Conservation (phyloP, 2,888 invertebrate genomes). For the Pyralis farinalis region DNA sequence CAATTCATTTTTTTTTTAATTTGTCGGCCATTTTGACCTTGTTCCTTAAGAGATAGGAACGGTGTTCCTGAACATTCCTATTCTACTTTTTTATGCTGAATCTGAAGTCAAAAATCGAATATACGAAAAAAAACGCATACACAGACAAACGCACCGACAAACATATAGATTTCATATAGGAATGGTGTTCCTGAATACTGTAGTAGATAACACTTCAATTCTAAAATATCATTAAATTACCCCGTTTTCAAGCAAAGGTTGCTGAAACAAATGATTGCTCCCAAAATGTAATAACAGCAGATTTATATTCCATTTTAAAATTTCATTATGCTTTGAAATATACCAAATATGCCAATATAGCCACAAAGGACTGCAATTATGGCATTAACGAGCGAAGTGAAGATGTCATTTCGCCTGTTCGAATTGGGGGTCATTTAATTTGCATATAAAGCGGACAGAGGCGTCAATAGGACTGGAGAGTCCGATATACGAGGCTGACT, state of each 20-base stretch:
- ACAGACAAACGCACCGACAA: too few relatives aligned
- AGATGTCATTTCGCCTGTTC: constrained; percentile 50
- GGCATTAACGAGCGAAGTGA: constrained; percentile 41
- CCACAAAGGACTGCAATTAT: constrained; percentile 37
- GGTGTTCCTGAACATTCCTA: too few relatives aligned
- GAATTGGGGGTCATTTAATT: constrained; percentile 70
- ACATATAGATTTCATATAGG: too few relatives aligned
- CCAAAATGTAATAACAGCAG: constrained; percentile 6
- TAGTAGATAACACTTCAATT: too few relatives aligned
- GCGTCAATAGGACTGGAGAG: constrained; percentile 53
- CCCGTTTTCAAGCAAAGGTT: background rate
- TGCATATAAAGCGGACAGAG: constrained; percentile 62
- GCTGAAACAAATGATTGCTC: too few relatives aligned
- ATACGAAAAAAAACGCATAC: too few relatives aligned
- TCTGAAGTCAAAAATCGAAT: too few relatives aligned
- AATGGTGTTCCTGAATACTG: too few relatives aligned
- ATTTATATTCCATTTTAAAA: constrained; percentile 10
- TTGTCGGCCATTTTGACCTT: too few relatives aligned
- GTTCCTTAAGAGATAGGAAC: too few relatives aligned
- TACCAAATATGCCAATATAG: constrained; percentile 34
- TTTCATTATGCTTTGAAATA: constrained; percentile 17
- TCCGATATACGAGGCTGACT: constrained; percentile 20
- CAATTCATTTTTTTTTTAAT: too few relatives aligned
- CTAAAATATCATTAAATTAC: background rate
- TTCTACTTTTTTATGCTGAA: too few relatives aligned